Percentiles rank a stretch among this genome's conserved stretches.
phyloP scores from a whole-genome alignment of 2,113 vertebrate genomes.

The Marcusenius ussheri region DNA sequence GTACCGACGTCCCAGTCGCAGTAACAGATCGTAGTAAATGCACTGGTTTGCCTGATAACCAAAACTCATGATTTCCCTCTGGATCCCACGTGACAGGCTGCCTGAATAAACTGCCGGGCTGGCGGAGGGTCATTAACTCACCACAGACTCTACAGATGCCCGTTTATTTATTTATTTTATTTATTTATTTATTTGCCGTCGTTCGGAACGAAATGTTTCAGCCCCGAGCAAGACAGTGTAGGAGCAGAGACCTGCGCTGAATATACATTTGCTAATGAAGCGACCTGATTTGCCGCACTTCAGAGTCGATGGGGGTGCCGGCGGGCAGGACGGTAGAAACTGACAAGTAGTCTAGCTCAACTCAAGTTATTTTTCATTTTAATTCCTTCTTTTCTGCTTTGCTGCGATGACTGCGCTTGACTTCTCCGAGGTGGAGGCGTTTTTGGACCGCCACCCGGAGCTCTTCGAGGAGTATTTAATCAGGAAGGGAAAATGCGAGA shows the following conservation, averaged over 20 bases:
- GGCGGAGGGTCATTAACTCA: slow-evolving; percentile 28
- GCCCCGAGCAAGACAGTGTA: background rate
- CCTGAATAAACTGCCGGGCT: slow-evolving; percentile 14
- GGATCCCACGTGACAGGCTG: slow-evolving; percentile 38
- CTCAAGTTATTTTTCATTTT: background rate
- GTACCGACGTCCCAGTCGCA: background rate
- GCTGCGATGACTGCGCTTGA: slow-evolving; percentile 60
- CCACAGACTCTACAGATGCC: slow-evolving; percentile 20
- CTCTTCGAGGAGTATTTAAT: slow-evolving; percentile 65
- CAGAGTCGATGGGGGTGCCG: background rate
- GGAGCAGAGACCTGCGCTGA: background rate
- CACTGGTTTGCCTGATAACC: slow-evolving; percentile 33
- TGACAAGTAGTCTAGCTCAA: background rate
- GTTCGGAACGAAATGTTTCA: slow-evolving; percentile 4
- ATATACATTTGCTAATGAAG: background rate
- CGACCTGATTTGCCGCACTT: background rate
- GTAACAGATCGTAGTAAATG: background rate
- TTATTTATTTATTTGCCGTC: background rate
- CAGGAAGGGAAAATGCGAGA: slow-evolving; percentile 58
- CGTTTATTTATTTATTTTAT: background rate
- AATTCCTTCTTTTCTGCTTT: slow-evolving; percentile 1
- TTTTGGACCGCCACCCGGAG: slow-evolving; percentile 65
- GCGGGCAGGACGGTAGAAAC: background rate
- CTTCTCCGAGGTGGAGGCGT: slow-evolving; percentile 66
- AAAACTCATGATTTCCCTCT: slow-evolving; percentile 31